Percentiles rank a stretch among this genome's conserved stretches.
These are phyloP conservation scores for Margarornis squamiger DNA, from an alignment of 2,797 vertebrate species.

Conservation along the genomic window DNA sequence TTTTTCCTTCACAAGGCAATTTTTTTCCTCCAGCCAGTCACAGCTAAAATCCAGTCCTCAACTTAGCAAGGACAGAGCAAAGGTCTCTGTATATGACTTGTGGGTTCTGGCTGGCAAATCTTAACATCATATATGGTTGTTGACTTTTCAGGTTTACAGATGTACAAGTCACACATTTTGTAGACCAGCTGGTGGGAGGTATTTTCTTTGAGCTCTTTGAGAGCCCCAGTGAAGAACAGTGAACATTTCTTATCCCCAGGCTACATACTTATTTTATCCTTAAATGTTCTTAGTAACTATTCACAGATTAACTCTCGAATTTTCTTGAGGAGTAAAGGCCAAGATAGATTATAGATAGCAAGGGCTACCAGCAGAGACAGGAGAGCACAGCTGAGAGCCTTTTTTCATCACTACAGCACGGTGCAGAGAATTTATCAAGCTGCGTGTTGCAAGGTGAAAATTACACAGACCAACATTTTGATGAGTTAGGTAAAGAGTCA, in stretches of 20 bases:
- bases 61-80: slow-evolving; percentile 53
- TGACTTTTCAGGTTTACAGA: slow-evolving; percentile 55
- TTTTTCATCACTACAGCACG: background rate
- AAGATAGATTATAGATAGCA: background rate
- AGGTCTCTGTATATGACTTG: slow-evolving; percentile 34
- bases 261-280: slow-evolving; percentile 55
- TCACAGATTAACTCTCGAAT: slow-evolving; percentile 30
- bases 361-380: background rate
- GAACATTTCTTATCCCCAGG: slow-evolving; percentile 49
- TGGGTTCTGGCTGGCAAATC: slow-evolving; percentile 32
- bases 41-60: slow-evolving; percentile 38
- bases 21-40: background rate
- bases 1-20: background rate
- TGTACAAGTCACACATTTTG: slow-evolving; percentile 53
- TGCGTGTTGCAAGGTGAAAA: background rate
- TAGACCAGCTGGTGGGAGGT: slow-evolving; percentile 49
- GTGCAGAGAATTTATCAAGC: background rate
- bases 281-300: slow-evolving; percentile 38
- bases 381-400: background rate
- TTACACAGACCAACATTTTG: background rate
- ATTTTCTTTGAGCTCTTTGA: slow-evolving; percentile 63
- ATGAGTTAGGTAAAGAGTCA: background rate
- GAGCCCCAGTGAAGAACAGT: slow-evolving; percentile 33
- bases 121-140: slow-evolving; percentile 48
- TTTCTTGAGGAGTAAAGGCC: background rate